Conservation (phyloP, 2,888 invertebrate species). For the Ypsolopha sequella region DNA sequence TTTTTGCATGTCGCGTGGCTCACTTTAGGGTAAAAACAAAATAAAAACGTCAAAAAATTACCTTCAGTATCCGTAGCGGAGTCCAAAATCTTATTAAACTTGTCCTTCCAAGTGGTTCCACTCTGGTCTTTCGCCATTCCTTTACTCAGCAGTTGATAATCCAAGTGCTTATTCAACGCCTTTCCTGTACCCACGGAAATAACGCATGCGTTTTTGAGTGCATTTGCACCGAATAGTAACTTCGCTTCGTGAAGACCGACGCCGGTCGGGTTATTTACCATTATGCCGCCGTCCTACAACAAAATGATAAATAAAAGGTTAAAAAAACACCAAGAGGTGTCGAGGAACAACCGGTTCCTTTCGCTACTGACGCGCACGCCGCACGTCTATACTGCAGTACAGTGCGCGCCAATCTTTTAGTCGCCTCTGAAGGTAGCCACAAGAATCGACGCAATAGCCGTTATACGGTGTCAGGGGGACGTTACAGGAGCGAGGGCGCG, state of each 20-base stretch:
- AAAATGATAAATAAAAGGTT: background rate
- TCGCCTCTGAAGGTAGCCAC: no score
- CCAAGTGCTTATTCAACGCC: constrained; percentile 45
- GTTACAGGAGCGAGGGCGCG: no score
- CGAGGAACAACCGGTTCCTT: no score
- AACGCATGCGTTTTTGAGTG: constrained; percentile 76
- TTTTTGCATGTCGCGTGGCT: background rate
- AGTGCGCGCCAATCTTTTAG: no score
- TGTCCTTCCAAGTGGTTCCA: constrained; percentile 77
- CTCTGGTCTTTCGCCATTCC: constrained; percentile 22
- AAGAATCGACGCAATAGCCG: no score
- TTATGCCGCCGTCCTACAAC: constrained; percentile 81
- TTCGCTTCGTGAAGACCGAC: constrained; percentile 90
- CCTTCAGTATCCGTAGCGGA: constrained; percentile 92
- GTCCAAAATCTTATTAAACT: constrained; percentile 84
- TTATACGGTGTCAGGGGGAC: no score
- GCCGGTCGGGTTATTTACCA: constrained; percentile 91
- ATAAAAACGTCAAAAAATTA: constrained; percentile 35
- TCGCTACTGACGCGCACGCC: no score
- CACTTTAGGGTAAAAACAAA: background rate
- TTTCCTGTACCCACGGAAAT: constrained; percentile 90
- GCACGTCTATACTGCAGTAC: no score
- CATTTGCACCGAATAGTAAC: constrained; percentile 81
- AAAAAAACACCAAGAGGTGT: no score
- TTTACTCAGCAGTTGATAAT: constrained; percentile 25